These are phyloP conservation scores for Automeris io DNA, from an alignment of 2,888 invertebrate species.

Conservation along the genomic window DNA sequence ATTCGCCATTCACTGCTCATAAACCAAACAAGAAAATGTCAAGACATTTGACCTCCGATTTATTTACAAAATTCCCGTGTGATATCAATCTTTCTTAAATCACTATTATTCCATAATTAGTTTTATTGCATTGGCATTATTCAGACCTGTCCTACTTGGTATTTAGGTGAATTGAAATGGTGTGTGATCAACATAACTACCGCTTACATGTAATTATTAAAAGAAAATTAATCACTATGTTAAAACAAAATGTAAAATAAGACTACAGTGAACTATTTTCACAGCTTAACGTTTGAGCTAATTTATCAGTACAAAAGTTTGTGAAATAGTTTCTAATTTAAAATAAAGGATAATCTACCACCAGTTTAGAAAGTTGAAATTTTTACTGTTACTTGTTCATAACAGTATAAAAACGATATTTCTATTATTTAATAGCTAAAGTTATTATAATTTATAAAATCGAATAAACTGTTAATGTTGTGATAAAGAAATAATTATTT, in stretches of 20 bases:
- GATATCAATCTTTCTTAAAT: constrained; percentile 8
- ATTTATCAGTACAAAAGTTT: too few species aligned
- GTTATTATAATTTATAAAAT: too few species aligned
- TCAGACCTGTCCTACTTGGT: constrained; percentile 31
- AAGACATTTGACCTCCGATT: constrained; percentile 65
- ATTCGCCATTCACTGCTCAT: constrained; percentile 51
- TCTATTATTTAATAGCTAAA: too few species aligned
- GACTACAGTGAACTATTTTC: not conserved
- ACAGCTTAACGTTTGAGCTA: too few species aligned
- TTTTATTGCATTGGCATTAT: constrained; percentile 11
- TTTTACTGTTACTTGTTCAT: too few species aligned
- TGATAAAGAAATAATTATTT: too few species aligned
- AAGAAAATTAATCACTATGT: constrained; percentile 4
- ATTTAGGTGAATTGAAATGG: constrained; percentile 51
- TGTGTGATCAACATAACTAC: constrained; percentile 41
- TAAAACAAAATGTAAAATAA: not conserved
- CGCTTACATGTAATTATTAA: constrained; percentile 11
- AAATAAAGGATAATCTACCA: too few species aligned
- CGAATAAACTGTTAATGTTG: too few species aligned
- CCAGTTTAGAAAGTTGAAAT: too few species aligned
- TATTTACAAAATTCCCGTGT: constrained; percentile 35
- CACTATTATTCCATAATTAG: too few species aligned
- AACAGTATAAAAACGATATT: too few species aligned
- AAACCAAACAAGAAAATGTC: constrained; percentile 61
- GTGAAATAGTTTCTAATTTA: too few species aligned